These are phyloP conservation scores for Scytalopus superciliaris DNA, from an alignment of 2,113 vertebrate genomes.

Conservation along the genomic window DNA sequence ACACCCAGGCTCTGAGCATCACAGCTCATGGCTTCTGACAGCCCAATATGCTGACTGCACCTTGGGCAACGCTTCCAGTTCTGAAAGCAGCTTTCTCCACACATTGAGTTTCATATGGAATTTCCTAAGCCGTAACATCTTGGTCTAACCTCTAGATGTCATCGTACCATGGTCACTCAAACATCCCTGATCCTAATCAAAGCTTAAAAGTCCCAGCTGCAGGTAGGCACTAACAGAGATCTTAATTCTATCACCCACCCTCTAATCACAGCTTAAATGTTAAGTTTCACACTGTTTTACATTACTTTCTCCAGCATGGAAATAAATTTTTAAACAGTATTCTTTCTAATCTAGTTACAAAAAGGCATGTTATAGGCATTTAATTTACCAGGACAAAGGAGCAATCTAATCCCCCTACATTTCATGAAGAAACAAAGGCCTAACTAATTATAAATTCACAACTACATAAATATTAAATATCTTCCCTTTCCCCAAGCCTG, in stretches of 20 bases:
- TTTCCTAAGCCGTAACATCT: not conserved
- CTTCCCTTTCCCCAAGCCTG: not conserved
- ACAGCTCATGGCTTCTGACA: not conserved
- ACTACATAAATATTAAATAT: not conserved
- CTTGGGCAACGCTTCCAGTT: not conserved
- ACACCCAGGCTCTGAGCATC: not conserved
- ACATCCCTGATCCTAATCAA: not conserved
- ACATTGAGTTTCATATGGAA: accelerated
- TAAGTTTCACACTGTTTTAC: not conserved
- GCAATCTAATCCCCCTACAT: not conserved
- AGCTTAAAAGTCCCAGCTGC: not conserved
- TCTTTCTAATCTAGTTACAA: not conserved
- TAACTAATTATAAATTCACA: not conserved
- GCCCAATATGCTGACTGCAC: accelerated
- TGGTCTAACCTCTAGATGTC: not conserved
- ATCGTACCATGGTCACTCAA: not conserved
- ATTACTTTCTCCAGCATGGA: not conserved
- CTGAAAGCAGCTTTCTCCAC: not conserved
- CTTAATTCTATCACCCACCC: not conserved
- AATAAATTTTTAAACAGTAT: not conserved
- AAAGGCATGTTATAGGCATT: not conserved
- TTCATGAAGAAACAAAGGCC: not conserved
- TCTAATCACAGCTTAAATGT: not conserved
- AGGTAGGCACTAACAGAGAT: not conserved
- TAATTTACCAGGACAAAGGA: not conserved